Evolutionary conservation across 2,888 invertebrate species (phyloP), one percentile per base, ranked within the genome.

Genomic region (Drosophila yooni): DNA sequence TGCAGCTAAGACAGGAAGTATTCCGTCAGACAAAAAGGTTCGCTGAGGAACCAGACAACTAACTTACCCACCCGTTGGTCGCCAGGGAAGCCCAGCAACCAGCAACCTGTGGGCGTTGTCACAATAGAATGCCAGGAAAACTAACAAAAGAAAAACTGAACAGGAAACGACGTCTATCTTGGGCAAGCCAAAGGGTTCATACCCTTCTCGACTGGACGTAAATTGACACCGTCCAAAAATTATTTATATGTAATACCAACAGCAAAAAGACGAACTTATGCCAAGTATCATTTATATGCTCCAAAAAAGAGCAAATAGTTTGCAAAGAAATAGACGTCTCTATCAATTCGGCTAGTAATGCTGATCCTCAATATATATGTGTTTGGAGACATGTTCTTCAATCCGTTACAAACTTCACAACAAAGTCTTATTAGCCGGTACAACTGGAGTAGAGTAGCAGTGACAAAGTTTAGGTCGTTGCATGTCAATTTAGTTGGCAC

Each of bases 91-190:
- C 61, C 33, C 46, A 25, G 46, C 46, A 54, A 36, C 27, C 50
- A 18, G 56, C 68, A 68, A 68, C 59, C 57, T 57, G 79, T 68
- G 81, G 80, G 79, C 81, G 81, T 81, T 72, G 78, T 72, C 76
- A 70, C 58, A 70, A 73, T 56, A 58, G 66, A 51, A 56, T 65
- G 70, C 69, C 67, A 51, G n/a, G 6, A 27, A 54, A 63, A 65
- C 43, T 56, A 36, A 53, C 60, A 62, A 46, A 65, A 46, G 64
- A 62, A 58, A 56, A 61, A 51, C 57, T 53, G 0, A 46, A 48
- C 52, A 15, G 36, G 36, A 38, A 36, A 27, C 7, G 11, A 7
- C 11, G 36, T 18, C 27, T 18, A 54, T 36, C 36, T 27, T 54
- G 25, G 46, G 46, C 8, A 46, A 25, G 46, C 25, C 8, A 46